Evolutionary conservation across 2,113 vertebrate species (phyloP), one percentile per base, ranked within the genome.

Genomic region (Alethe castanea): DNA sequence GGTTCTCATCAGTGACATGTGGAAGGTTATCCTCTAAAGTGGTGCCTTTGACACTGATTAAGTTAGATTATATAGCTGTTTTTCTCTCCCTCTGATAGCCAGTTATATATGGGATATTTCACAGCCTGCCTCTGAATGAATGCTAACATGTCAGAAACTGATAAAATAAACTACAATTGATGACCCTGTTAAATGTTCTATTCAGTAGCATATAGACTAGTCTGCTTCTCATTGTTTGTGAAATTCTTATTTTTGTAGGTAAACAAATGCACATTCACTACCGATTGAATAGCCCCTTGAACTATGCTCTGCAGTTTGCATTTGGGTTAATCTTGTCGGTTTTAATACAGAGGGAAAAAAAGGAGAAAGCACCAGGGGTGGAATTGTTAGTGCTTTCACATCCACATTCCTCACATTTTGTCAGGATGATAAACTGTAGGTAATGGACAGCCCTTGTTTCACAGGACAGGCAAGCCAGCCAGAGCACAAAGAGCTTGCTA

Each of bases 291-390:
- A 97, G 97, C 97, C 91, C 97, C 98, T 98, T 98, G 98, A 98
- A 98, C 98, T 98, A 38, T 98, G 97, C 96, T 97, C 97, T 88
- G 77, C 90, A 93, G 97, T 97, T 94, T 97, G 97, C 94, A 47
- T 98, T 97, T 97, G 97, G 98, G 98, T 98, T 98, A 98, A 98
- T 98, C 98, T 98, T 98, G 98, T 98, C 97, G 56, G 96, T 97
- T 98, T 98, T 98, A 97, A 98, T 98, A 97, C 94, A 96, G 94
- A 97, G 96, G 36, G 85, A 25, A 65, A 54, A 91, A 90, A 95
- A 92, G 95, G 95, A 95, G 94, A 95, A 96, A 97, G 96, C 97
- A 92, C 95, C 97, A 86, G 97, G 97, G 97, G 96, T 97, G 97
- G 96, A 96, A 97, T 97, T 96, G 97, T 97, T 94, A 94, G 88